Conservation (phyloP, 2,113 vertebrate genomes). For the Psilopogon haemacephalus region DNA sequence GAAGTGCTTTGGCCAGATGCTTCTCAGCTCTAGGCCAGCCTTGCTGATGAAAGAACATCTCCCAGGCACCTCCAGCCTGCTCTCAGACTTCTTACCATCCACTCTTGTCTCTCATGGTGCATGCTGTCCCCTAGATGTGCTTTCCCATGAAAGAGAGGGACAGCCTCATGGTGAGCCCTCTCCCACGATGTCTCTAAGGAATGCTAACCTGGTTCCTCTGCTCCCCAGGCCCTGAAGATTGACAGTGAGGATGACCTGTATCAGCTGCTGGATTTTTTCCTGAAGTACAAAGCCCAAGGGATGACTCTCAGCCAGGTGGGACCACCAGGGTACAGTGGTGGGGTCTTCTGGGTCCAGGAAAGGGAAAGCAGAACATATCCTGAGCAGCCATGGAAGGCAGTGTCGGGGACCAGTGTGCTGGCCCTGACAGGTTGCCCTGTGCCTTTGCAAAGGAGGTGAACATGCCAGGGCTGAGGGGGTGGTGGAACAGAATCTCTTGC, state of each 20-base stretch:
- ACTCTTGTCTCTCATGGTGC: accelerated
- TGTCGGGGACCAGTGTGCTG: accelerated
- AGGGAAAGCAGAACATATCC: background rate
- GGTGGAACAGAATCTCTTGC: background rate
- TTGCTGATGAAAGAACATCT: background rate
- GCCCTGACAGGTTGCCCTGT: background rate
- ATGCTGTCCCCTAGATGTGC: too few relatives aligned
- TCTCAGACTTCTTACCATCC: background rate
- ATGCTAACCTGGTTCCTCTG: background rate
- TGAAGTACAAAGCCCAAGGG: background rate
- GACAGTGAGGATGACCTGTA: background rate
- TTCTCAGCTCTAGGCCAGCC: background rate
- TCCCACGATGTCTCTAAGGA: background rate
- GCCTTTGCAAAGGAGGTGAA: background rate
- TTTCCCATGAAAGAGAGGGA: too few relatives aligned
- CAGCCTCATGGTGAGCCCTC: accelerated
- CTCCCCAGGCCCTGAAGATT: conserved; percentile 9
- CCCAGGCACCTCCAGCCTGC: background rate
- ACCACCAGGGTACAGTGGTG: background rate
- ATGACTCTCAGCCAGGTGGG: background rate
- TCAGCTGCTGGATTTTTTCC: conserved; percentile 29
- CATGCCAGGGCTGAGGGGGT: background rate
- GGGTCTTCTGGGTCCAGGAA: background rate
- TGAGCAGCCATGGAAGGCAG: background rate
- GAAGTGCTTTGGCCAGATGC: background rate